Evolutionary conservation across 2,113 vertebrate species (phyloP), one percentile per base, ranked within the genome.

Genomic region (Australoheros scitulus): DNA sequence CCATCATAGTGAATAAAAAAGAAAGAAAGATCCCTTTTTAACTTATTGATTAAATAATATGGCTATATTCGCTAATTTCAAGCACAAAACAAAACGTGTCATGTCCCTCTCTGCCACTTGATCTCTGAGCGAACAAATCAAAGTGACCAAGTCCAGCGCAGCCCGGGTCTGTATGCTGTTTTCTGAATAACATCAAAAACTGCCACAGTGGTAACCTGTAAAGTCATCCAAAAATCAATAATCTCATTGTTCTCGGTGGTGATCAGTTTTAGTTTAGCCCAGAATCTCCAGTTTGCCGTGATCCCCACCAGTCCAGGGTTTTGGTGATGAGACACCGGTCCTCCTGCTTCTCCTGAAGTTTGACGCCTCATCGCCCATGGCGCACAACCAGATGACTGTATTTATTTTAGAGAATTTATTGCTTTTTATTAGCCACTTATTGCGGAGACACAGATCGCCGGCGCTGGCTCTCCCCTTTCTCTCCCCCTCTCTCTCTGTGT

Each of bases 1-100:
- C 97, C 97, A 98, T 97, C 93, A 94, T 94, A 93, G 95, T 94
- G 94, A 84, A 81, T 82, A 87, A 87, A 58, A 32, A 65, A n/a
- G 20, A 15, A 47, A 24, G 20, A 61, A 83, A 77, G 15, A 90
- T 85, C 59, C 87, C n/a, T 78, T 84, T 79, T 24, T 26, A 88
- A 90, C 75, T 90, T 92, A 86, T 84, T 77, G 74, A 80, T 79
- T 72, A 77, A 84, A 93, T 80, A 59, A 84, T 94, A 95, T 94
- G 94, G 91, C 93, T 95, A 90, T 93, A 70, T 89, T 88, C 50
- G 58, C 77, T 86, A 81, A 83, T 83, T 82, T 91, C 56, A 92
- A 88, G 88, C 88, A 74, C 86, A 85, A 87, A 91, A 82, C 82
- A 70, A 74, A 89, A 36, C 60, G 63, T 82, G n/a, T 88, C 79